These are phyloP conservation scores for Amazona finschi DNA, from an alignment of 2,797 vertebrate species.

Conservation along the genomic window DNA sequence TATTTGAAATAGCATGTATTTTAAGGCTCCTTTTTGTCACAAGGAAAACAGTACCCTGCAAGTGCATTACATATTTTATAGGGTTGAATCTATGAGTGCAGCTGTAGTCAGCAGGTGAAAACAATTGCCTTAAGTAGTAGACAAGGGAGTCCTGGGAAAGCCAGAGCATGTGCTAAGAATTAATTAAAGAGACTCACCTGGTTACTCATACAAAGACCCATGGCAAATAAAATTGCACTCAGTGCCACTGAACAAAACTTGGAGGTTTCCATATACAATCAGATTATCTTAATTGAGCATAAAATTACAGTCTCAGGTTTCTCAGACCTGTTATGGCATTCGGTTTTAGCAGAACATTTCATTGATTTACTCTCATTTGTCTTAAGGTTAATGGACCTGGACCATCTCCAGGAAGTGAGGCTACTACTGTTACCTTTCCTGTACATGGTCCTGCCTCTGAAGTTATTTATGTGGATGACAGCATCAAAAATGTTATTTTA, in stretches of 20 bases:
- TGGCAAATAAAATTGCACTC: neutral
- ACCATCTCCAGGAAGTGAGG: neutral
- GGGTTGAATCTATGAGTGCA: neutral
- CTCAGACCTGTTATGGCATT: neutral
- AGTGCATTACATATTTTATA: neutral
- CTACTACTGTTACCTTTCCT: neutral
- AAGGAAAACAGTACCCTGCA: neutral
- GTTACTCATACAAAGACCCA: neutral
- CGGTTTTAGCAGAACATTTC: fast-evolving
- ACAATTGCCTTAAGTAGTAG: neutral
- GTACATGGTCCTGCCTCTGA: neutral
- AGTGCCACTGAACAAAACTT: neutral
- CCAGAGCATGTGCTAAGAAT: neutral
- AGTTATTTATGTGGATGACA: neutral
- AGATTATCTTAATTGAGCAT: neutral
- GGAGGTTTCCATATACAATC: neutral
- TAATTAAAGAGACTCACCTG: neutral
- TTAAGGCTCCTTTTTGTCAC: neutral
- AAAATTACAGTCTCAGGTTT: neutral
- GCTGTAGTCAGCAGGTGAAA: neutral
- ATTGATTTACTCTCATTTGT: neutral
- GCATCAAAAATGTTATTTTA: neutral
- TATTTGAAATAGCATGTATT: neutral
- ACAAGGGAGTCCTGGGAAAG: neutral
- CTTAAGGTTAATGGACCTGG: neutral